Evolutionary conservation across 2,888 invertebrate species (phyloP).

Genomic region (Euphydryas editha): DNA sequence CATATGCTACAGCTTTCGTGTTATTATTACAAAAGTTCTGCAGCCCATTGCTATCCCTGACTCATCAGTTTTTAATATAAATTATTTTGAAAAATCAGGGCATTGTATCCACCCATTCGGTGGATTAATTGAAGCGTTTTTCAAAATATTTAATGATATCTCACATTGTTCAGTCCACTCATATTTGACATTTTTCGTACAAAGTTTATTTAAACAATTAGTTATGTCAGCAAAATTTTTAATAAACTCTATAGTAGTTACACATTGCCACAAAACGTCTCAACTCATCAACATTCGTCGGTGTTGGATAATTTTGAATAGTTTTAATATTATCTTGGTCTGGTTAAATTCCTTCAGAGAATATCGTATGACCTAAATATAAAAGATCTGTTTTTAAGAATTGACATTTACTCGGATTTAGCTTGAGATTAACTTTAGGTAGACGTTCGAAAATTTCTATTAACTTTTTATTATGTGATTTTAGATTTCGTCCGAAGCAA

Average conservation of each 20-base stretch:
- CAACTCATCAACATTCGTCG: background rate
- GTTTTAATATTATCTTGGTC: constrained; percentile 11
- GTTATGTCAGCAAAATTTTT: constrained; percentile 28
- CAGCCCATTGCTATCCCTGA: constrained; percentile 36
- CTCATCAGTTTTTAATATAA: constrained; percentile 39
- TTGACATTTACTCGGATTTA: constrained; percentile 27
- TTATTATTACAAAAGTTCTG: no score
- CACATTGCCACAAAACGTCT: constrained; percentile 3
- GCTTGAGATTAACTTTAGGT: constrained; percentile 26
- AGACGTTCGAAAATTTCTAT: constrained; percentile 8
- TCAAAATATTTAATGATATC: constrained; percentile 27
- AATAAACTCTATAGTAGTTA: constrained; percentile 37
- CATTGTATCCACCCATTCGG: constrained; percentile 33
- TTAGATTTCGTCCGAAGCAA: background rate
- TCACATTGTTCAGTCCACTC: constrained; percentile 20
- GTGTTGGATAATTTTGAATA: constrained; percentile 14
- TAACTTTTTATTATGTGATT: constrained; percentile 2
- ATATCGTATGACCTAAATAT: constrained; percentile 18
- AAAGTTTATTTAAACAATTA: constrained; percentile 24
- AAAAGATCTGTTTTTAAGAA: constrained; percentile 25
- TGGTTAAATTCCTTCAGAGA: constrained; percentile 11
- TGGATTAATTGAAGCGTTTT: constrained; percentile 15
- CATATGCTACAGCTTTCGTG: constrained; percentile 41
- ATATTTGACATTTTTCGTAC: constrained; percentile 23
- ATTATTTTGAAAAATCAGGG: constrained; percentile 34